Evolutionary conservation across 2,797 vertebrate genomes (phyloP).

Genomic region (Oreochromis mossambicus): DNA sequence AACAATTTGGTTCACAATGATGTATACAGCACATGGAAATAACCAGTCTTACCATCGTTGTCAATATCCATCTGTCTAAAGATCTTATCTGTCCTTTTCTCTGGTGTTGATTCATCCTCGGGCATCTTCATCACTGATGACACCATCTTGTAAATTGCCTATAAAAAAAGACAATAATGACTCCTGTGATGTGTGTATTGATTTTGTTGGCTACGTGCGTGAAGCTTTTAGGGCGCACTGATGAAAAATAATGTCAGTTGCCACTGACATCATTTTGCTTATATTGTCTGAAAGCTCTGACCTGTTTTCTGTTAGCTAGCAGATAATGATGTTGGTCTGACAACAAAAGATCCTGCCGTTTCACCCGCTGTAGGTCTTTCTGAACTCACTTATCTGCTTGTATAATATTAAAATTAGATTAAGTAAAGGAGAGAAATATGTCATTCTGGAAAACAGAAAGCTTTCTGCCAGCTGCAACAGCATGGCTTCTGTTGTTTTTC

Average conservation of each 20-base stretch:
- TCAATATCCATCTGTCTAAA: slow-evolving; percentile 98
- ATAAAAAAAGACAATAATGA: background rate
- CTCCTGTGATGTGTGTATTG: background rate
- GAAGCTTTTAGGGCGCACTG: background rate
- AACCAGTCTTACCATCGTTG: slow-evolving; percentile 86
- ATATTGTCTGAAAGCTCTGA: background rate
- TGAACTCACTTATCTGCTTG: background rate
- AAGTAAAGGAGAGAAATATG: background rate
- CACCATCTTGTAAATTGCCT: slow-evolving; percentile 99
- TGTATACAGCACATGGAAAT: background rate
- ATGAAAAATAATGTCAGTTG: background rate
- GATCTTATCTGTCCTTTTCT: slow-evolving; percentile 98
- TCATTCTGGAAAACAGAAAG: slow-evolving; percentile 13
- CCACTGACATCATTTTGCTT: background rate
- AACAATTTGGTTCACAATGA: background rate
- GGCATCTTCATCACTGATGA: slow-evolving; percentile 99
- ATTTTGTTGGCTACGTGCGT: background rate
- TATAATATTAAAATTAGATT: background rate
- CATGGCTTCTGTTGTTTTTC: background rate
- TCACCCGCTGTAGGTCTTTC: background rate
- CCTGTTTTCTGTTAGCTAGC: slow-evolving; percentile 2
- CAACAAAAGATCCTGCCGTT: background rate
- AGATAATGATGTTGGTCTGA: background rate
- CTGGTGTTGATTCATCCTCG: slow-evolving; percentile 95
- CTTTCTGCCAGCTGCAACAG: background rate